Base-by-base conservation (phyloP, 2,888 invertebrate genomes). In the Carpatolechia fugitivella region DNA sequence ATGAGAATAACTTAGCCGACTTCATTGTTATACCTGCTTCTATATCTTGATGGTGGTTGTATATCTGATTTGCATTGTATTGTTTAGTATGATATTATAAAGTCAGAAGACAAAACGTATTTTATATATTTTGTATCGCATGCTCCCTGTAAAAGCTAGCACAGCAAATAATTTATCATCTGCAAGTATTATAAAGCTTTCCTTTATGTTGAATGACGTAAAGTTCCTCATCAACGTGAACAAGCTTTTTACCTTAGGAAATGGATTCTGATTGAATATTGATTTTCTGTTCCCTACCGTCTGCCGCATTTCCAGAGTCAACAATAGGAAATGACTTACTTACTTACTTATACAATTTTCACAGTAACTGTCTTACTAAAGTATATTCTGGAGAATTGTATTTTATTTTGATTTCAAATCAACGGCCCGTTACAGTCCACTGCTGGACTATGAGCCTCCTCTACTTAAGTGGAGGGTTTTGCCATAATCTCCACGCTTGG, bases 241-340 rank as follows among this genome's bases (percentile, higher is more conserved):
- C 18, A 41, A 41, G 40, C 40, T 41, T 41, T 41, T 41, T 18
- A 18, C 40, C 18, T 16, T 18, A 41, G 40, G 40, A 41, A 41
- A 41, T 41, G 20, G 18, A 44, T 38, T 18, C 35, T 18, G 55
- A 55, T 50, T 55, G 55, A 40, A 52, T 55, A 57, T 58, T 31
- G 58, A 56, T 55, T 48, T 16, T 36, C 14, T 29, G 35, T 52
- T 48, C 47, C 38, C 24, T 44, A 50, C 29, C 40, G 53, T 33
- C 38, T 41, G 56, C 30, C 53, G 53, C 53, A 48, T 58, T 56
- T 47, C 40, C 31, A 55, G 33, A 50, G 57, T 53, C 54, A 57
- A 58, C 41, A 57, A 54, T 48, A 48, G 53, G 51, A 55, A 59
- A 57, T 55, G 46, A 52, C 55, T 56, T 56, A 29, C 52, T 56